Evolutionary conservation across 2,888 invertebrate species (phyloP).

Genomic region (Sesia apiformis): DNA sequence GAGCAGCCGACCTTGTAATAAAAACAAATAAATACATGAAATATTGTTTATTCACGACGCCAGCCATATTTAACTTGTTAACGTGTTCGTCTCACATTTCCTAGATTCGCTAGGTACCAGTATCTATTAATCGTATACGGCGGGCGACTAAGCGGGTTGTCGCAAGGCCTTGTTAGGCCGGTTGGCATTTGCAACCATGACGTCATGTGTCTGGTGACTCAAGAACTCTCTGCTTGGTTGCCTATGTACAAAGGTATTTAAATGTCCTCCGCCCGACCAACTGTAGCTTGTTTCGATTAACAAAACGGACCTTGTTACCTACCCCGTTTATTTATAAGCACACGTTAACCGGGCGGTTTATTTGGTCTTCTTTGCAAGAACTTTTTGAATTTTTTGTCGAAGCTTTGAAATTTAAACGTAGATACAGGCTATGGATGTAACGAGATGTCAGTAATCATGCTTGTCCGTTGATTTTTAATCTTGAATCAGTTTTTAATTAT

Average conservation of each 20-base stretch:
- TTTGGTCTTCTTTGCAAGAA: neutral
- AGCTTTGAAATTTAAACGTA: neutral
- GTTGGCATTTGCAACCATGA: conserved; percentile 52
- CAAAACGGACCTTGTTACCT: neutral
- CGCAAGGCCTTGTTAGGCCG: conserved; percentile 46
- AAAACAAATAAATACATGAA: too few relatives aligned
- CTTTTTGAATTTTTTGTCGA: neutral
- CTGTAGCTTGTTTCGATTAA: neutral
- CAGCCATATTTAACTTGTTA: conserved; percentile 11
- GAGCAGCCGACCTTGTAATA: too few relatives aligned
- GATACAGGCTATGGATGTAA: neutral
- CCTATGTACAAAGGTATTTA: conserved; percentile 3
- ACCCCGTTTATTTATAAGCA: conserved; percentile 3
- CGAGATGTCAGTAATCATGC: conserved; percentile 4
- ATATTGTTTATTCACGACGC: conserved; percentile 6
- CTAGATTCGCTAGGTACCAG: conserved; percentile 11
- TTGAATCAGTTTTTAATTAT: conserved; percentile 17
- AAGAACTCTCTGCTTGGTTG: conserved; percentile 18
- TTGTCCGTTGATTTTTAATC: conserved; percentile 9
- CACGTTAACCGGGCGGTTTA: neutral
- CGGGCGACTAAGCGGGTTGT: conserved; percentile 19
- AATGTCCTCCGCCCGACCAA: neutral
- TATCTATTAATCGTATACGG: conserved; percentile 11
- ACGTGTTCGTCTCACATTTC: conserved; percentile 10
- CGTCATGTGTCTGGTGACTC: conserved; percentile 47